Conservation (phyloP, 2,888 invertebrate species). For the Cecidostiba fungosa region DNA sequence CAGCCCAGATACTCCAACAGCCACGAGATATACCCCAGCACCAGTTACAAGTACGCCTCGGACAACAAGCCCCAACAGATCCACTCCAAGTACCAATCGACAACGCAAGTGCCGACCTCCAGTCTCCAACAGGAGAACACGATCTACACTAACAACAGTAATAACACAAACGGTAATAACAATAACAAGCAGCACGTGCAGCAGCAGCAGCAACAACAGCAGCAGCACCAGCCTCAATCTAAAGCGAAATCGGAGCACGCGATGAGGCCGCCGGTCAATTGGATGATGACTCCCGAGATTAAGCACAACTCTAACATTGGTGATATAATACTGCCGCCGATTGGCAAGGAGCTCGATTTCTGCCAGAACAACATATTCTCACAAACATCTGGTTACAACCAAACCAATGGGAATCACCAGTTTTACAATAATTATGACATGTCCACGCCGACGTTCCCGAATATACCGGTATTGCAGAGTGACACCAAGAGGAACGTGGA, state of each 20-base stretch:
- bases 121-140: conserved; percentile 71
- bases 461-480: conserved; percentile 74
- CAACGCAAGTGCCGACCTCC: conserved; percentile 71
- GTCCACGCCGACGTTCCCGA: conserved; percentile 74
- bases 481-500: conserved; percentile 74
- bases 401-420: conserved; percentile 74
- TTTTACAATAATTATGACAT: conserved; percentile 79
- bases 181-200: conserved; percentile 66
- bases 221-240: conserved; percentile 69
- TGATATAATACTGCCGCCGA: conserved; percentile 81
- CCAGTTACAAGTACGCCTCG: conserved; percentile 73
- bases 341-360: conserved; percentile 79
- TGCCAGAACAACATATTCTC: conserved; percentile 78
- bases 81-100: conserved; percentile 73
- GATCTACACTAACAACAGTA: conserved; percentile 66
- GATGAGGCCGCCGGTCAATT: conserved; percentile 82
- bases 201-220: conserved; percentile 64
- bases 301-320: conserved; percentile 78
- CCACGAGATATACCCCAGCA: conserved; percentile 72
- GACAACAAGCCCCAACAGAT: conserved; percentile 72
- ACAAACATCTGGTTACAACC: conserved; percentile 76
- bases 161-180: conserved; percentile 68
- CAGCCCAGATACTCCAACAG: conserved; percentile 72
- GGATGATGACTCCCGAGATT: conserved; percentile 84
- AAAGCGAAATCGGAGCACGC: conserved; percentile 74